phyloP scores from a whole-genome alignment of 2,888 invertebrate species.

The Acleris cristana region DNA sequence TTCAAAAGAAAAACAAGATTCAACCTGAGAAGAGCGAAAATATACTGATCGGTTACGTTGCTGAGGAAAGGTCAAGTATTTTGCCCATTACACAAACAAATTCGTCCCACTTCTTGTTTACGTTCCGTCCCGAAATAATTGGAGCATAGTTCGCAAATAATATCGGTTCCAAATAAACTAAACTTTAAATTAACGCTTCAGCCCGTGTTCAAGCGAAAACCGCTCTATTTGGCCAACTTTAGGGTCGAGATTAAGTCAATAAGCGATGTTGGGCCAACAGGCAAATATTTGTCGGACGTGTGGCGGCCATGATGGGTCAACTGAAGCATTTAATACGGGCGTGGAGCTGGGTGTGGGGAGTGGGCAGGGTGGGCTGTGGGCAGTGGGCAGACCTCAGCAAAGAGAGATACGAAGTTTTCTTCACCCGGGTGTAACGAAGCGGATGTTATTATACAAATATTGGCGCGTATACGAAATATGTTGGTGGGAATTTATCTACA shows the following conservation, averaged over 20 bases:
- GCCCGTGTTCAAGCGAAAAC: background rate
- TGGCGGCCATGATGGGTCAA: constrained; percentile 38
- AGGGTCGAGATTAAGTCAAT: constrained; percentile 14
- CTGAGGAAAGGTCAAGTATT: too few relatives aligned
- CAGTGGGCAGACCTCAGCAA: constrained; percentile 37
- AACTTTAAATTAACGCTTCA: constrained; percentile 34
- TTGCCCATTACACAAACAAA: constrained; percentile 2
- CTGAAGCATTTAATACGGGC: constrained; percentile 45
- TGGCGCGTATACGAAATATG: constrained; percentile 27
- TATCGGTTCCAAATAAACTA: constrained; percentile 36
- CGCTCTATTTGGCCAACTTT: background rate
- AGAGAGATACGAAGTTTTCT: constrained; percentile 35
- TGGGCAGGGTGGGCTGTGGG: constrained; percentile 33
- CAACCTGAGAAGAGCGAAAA: too few relatives aligned
- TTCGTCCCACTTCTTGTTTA: constrained; percentile 20
- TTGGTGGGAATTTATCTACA: background rate
- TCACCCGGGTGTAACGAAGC: constrained; percentile 31
- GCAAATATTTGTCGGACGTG: constrained; percentile 50
- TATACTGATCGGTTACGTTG: too few relatives aligned
- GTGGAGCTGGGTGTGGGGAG: constrained; percentile 23
- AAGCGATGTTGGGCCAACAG: constrained; percentile 35
- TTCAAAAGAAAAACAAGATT: too few relatives aligned
- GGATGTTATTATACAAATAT: constrained; percentile 28
- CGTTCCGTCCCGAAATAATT: constrained; percentile 24
- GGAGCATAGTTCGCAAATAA: constrained; percentile 29